Evolutionary conservation across 2,797 vertebrate species (phyloP), one percentile per base, ranked within the genome.

Genomic region (Eremophila alpestris): DNA sequence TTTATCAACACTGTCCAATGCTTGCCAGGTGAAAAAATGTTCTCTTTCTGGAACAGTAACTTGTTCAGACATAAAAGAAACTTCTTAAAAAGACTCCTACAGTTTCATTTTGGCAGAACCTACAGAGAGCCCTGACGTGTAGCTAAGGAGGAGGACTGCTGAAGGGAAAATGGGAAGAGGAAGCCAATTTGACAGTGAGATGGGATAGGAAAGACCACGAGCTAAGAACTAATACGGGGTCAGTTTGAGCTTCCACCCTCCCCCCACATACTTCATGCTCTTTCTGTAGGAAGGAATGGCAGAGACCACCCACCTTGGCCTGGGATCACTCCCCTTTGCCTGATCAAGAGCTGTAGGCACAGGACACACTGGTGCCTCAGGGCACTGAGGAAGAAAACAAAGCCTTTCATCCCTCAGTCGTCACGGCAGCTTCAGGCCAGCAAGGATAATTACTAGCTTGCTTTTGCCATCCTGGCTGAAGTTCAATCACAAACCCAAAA

Each of bases 361-460:
- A 40, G 22, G 40, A 34, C 34, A 29, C 3, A 1, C 20, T 5
- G 5, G 16, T 3, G 4, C 36, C 43, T 13, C 5, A 4, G 0
- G 20, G 34, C 70, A 86, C 16, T 1, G 0, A 68, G 63, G 55
- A 43, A 38, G 36, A 36, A 63, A 64, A 49, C 0, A 0, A 16
- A 3, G 4, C 8, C 29, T 30, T 56, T 17, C 11, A 6, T 26
- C 30, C 40, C 3, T 0, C n/a, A 23, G 30, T 24, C 0, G 0
- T 34, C 78, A 55, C 0, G 0, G 73, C 49, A 81, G 55, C 80
- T 81, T 60, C 34, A 59, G 52, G 75, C 29, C 40, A 65, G 46
- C 48, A 27, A 48, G 10, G 45, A 26, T 9, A 34, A 70, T 10
- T 34, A 41, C 32, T 26, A 74, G 36, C 15, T 73, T 3, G 4